These are phyloP conservation scores for Irena cyanogastra DNA, from an alignment of 2,113 vertebrate species.

Conservation along the genomic window DNA sequence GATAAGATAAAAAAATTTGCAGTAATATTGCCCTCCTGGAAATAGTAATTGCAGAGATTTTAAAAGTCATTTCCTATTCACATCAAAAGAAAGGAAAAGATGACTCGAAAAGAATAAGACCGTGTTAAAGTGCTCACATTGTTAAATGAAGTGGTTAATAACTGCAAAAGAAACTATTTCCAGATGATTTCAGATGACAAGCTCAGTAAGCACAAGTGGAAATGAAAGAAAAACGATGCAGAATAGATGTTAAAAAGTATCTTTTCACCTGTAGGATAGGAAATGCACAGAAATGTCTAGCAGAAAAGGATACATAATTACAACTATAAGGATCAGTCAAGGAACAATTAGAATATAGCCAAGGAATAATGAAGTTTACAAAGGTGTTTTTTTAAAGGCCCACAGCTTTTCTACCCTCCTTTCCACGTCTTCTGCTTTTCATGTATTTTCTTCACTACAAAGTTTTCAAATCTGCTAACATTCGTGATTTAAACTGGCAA, in stretches of 20 bases:
- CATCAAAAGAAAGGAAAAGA: neutral
- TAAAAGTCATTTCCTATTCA: neutral
- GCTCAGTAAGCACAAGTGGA: neutral
- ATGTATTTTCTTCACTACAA: neutral
- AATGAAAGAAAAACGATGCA: neutral
- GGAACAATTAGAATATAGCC: neutral
- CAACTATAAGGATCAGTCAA: neutral
- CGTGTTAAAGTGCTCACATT: neutral
- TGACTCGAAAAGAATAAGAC: neutral
- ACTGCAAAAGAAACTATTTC: neutral
- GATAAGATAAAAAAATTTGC: neutral
- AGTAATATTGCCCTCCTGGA: neutral
- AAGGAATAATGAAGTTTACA: neutral
- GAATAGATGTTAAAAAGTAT: neutral
- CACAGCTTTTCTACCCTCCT: fast-evolving
- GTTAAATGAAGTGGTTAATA: slow-evolving; percentile 46
- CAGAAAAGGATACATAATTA: neutral
- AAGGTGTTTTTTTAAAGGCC: neutral
- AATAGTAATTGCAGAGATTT: neutral
- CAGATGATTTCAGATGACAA: slow-evolving; percentile 20
- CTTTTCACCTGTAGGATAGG: neutral
- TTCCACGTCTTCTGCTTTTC: neutral
- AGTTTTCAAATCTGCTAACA: neutral
- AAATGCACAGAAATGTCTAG: neutral
- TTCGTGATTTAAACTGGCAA: neutral